Base-by-base conservation (phyloP, 2,888 invertebrate genomes). In the Cephus nigrinus region DNA sequence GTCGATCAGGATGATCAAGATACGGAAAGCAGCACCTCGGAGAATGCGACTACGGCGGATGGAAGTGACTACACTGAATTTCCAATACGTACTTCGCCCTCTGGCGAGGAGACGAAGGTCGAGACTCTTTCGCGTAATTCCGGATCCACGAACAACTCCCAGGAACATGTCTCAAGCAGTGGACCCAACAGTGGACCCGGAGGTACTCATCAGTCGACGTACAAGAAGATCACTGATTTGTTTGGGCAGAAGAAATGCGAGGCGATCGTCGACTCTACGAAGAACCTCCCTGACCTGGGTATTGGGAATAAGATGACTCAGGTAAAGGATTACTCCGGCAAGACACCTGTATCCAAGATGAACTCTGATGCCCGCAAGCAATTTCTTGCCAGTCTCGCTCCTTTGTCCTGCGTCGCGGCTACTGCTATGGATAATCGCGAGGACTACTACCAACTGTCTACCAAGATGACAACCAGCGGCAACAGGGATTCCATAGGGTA, bases 361-460 rank as follows among this genome's bases (percentile, higher is more conserved):
- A 92, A 90, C 76, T 89, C 92, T 1, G 96, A 96, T 86, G 94
- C 95, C 0, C 93, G 96, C 72, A 94, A 96, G 78, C 97, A 96
- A 91, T 96, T 97, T 90, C 92, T 97, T 34, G 95, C 96, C 0
- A 96, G 96, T 0, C 90, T 97, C 78, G 96, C 96, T 0, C 96
- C 97, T 0, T 91, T 96, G 71, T 96, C 96, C 2, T 97, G 97
- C 87, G 96, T 96, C 12, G 94, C 95, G 0, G 93, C 93, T 69
- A 91, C 93, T 0, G 93, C 92, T 78, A 92, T 93, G 11, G 94
- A 95, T 0, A 92, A 91, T 77, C 92, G 92, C 75, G 94, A 94
- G 75, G 94, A 94, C 76, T 92, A 92, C 69, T 94, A 94, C 79
- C 94, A 94, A 80, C 93, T 94, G 12, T 92, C 94, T 76, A 92